A percentile compares a stretch with the other conserved stretches of the same genome.
phyloP scores from a whole-genome alignment of 2,797 vertebrate species.

The Anomalospiza imberbis region DNA sequence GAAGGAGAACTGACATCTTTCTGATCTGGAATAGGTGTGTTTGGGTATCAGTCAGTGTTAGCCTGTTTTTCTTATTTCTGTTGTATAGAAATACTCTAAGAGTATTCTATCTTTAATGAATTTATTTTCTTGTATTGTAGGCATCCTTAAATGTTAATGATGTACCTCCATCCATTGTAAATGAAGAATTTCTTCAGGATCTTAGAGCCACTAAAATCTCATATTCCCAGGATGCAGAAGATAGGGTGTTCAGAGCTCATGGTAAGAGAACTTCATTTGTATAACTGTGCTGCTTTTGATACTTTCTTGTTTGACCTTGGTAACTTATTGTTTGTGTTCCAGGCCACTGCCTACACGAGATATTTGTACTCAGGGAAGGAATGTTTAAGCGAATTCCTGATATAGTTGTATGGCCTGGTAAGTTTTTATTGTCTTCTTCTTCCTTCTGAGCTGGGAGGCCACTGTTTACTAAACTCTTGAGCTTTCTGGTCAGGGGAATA shows the following conservation, averaged over 20 bases:
- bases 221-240: constrained; percentile 89
- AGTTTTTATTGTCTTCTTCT: constrained; percentile 62
- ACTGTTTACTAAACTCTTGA: neutral
- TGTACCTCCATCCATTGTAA: constrained; percentile 84
- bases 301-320: constrained; percentile 16
- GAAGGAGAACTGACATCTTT: neutral
- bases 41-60: neutral
- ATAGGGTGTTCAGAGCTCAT: constrained; percentile 91
- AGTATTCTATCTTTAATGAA: neutral
- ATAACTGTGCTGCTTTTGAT: neutral
- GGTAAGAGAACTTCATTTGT: constrained; percentile 77
- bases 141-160: constrained; percentile 83
- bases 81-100: neutral
- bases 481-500: neutral
- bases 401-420: constrained; percentile 96
- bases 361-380: constrained; percentile 96
- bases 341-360: constrained; percentile 98
- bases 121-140: constrained; percentile 71
- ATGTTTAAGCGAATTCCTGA: constrained; percentile 92
- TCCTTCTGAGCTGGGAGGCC: neutral
- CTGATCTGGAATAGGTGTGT: neutral
- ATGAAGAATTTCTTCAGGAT: constrained; percentile 89
- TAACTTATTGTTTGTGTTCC: constrained; percentile 56
- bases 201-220: constrained; percentile 86
- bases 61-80: neutral